Evolutionary conservation across 92 coral and sea anemone species (phyloP).

Genomic region (Heteractis magnifica): DNA sequence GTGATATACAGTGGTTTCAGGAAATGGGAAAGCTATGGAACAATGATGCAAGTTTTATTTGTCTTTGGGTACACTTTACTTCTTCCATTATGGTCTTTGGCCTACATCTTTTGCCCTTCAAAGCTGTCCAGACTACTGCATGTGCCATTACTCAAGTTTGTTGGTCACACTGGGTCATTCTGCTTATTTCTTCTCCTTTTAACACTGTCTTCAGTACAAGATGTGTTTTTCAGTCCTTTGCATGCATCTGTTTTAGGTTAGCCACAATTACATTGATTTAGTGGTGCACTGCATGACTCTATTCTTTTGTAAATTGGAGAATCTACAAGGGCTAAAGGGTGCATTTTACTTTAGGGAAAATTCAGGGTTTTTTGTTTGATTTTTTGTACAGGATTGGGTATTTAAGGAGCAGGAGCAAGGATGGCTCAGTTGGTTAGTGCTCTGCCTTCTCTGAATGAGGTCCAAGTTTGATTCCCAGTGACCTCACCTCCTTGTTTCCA

Average conservation of each 20-base stretch:
- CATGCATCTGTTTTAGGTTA: conserved; percentile 47
- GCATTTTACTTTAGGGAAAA: too few relatives aligned
- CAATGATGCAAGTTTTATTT: conserved; percentile 28
- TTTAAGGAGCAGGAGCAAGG: too few relatives aligned
- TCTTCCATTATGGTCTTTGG: conserved; percentile 58
- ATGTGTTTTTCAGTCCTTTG: conserved; percentile 52
- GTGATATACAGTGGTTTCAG: conserved; percentile 62
- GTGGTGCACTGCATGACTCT: background rate
- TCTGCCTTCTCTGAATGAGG: too few relatives aligned
- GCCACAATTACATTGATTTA: background rate
- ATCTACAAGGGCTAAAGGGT: too few relatives aligned
- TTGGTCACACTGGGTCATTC: conserved; percentile 72
- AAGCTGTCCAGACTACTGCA: conserved; percentile 39
- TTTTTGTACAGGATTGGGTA: too few relatives aligned
- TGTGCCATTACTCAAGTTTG: conserved; percentile 73
- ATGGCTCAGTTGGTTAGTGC: too few relatives aligned
- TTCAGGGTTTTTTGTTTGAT: too few relatives aligned
- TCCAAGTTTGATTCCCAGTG: too few relatives aligned
- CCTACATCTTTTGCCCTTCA: conserved; percentile 57
- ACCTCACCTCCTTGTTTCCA: too few relatives aligned
- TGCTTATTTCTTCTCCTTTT: conserved; percentile 64
- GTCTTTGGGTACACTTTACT: conserved; percentile 45
- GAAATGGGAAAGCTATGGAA: conserved; percentile 49
- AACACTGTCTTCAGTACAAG: conserved; percentile 67
- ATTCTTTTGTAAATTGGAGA: background rate